These are phyloP conservation scores for Ylistrum balloti DNA, from an alignment of 1,140 invertebrate genomes.

Conservation along the genomic window DNA sequence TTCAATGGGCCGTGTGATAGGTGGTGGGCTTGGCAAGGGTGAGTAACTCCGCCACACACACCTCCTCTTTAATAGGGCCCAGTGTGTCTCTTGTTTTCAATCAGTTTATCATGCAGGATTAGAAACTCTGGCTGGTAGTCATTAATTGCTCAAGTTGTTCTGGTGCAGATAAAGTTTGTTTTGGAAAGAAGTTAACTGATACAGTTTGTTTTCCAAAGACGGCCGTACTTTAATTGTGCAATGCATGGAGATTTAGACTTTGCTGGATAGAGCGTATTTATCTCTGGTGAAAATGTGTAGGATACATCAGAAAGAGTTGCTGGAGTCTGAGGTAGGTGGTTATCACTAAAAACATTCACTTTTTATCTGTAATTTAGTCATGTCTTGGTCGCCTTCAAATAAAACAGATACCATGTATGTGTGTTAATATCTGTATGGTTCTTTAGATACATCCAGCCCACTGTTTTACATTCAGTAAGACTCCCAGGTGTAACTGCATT, in stretches of 20 bases:
- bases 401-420: background rate
- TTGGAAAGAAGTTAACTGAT: background rate
- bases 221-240: background rate
- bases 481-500: background rate
- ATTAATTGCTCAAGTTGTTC: background rate
- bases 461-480: too few relatives aligned
- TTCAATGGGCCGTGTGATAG: background rate
- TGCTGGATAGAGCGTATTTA: background rate
- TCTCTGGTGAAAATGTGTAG: background rate
- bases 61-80: background rate
- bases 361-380: too few relatives aligned
- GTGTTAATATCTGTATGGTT: too few relatives aligned
- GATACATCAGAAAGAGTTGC: background rate
- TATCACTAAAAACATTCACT: too few relatives aligned
- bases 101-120: background rate
- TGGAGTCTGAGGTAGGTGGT: background rate
- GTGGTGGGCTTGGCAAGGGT: background rate
- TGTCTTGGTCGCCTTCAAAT: too few relatives aligned
- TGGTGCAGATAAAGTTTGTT: slow-evolving; percentile 21
- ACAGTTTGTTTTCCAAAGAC: background rate
- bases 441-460: too few relatives aligned
- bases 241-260: background rate
- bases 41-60: background rate
- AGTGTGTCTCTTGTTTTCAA: slow-evolving; percentile 26
- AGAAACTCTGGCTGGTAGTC: background rate